A percentile compares a stretch with the other conserved stretches of the same genome.
Evolutionary conservation across 1,140 invertebrate genomes (phyloP).

Genomic region (Drosophila gunungcola): DNA sequence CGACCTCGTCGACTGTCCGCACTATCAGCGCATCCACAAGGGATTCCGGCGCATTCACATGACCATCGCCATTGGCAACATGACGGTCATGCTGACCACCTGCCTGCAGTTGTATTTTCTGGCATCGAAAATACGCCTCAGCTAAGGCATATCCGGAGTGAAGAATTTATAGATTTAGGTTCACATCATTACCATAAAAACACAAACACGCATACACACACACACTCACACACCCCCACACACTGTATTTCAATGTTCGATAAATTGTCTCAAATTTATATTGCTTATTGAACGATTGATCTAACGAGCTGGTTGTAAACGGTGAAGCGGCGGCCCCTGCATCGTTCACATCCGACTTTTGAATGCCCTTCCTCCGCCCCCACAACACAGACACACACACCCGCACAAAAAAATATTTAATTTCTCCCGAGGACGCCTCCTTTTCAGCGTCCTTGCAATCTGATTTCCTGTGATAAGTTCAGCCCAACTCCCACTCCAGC

Average conservation of each 20-base stretch:
- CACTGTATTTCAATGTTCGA: constrained; percentile 55
- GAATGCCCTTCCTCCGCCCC: constrained; percentile 10
- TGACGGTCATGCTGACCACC: constrained; percentile 88
- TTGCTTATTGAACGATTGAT: constrained; percentile 60
- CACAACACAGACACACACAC: neutral
- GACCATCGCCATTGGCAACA: constrained; percentile 89
- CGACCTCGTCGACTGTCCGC: constrained; percentile 87
- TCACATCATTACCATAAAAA: constrained; percentile 5
- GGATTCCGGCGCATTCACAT: constrained; percentile 88
- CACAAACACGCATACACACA: constrained; percentile 9
- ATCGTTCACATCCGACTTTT: neutral
- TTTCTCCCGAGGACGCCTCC: constrained; percentile 9
- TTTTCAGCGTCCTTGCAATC: constrained; percentile 42
- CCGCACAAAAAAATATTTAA: constrained; percentile 11
- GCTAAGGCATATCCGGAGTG: constrained; percentile 53
- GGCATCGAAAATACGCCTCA: constrained; percentile 86
- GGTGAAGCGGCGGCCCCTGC: no score
- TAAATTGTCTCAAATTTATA: constrained; percentile 70
- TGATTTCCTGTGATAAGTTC: constrained; percentile 74
- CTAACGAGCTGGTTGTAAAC: neutral
- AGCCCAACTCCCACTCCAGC: constrained; percentile 23
- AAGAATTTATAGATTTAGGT: constrained; percentile 45
- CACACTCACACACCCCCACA: constrained; percentile 12
- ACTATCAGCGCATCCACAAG: constrained; percentile 88
- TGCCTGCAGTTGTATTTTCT: constrained; percentile 89